A percentile compares a stretch with the other conserved stretches of the same genome.
Conservation (phyloP, 2,113 vertebrate genomes). For the Alethe castanea region DNA sequence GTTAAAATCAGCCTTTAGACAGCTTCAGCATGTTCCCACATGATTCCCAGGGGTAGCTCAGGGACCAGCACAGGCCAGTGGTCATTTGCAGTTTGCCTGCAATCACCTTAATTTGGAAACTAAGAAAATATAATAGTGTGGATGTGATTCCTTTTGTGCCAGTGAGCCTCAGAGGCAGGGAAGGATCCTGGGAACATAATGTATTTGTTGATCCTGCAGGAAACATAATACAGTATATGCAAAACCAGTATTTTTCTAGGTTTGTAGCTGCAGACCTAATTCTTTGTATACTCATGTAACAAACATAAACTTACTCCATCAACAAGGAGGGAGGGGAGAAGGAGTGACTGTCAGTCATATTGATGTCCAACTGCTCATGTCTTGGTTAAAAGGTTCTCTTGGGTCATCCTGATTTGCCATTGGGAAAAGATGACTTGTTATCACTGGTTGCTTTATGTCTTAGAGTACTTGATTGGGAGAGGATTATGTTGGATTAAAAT, state of each 20-base stretch:
- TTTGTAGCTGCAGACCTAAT: neutral
- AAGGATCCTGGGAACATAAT: neutral
- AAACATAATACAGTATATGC: neutral
- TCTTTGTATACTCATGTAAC: neutral
- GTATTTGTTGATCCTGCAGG: neutral
- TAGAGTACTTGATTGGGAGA: neutral
- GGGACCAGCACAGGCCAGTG: neutral
- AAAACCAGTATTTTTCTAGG: neutral
- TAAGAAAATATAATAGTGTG: neutral
- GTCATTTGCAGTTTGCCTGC: neutral
- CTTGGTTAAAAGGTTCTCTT: neutral
- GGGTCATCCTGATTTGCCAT: neutral
- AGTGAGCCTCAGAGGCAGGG: neutral
- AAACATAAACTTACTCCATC: neutral
- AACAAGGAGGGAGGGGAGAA: neutral
- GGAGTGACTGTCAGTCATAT: neutral
- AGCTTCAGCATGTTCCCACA: neutral
- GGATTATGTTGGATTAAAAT: neutral
- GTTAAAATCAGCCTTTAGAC: neutral
- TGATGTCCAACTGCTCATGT: neutral
- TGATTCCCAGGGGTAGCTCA: neutral
- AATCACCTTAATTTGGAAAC: neutral
- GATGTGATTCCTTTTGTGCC: neutral
- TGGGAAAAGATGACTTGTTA: neutral
- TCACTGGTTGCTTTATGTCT: neutral